Evolutionary conservation across 2,888 invertebrate genomes (phyloP), one percentile per base, ranked within the genome.

Genomic region (Parnassius smintheus): DNA sequence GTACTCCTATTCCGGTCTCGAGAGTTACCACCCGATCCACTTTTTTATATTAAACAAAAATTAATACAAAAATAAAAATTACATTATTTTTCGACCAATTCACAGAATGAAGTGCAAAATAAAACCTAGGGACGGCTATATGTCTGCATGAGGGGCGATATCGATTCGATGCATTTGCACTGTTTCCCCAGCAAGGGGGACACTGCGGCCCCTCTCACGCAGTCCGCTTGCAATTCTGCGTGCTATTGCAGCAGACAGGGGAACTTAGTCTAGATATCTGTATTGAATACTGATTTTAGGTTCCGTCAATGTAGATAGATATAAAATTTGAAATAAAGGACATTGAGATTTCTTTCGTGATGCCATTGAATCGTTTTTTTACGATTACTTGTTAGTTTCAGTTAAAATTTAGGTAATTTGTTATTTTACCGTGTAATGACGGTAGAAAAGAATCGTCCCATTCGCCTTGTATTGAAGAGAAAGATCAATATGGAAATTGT

Each of bases 151-250:
- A 60, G 53, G 53, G 53, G 46, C 13, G 59, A 56, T 61, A 61
- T 61, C 61, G 61, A 61, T 61, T 61, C 11, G 45, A 22, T 51
- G 61, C 56, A 46, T 56, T 51, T 61, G 61, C 61, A 56, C 50
- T 45, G 13, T 54, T 45, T 18, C 61, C 56, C 61, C 51, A 56
- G 12, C 35, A 13, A 12, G 44, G 50, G 55, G 61, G 61, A 51
- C 50, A 25, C 42, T 25, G 44, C 44, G 11, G 25, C 22, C 42
- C 50, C 55, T 50, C 56, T 61, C 25, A 11, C n/a, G 58, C 10
- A 49, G 41, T 49, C 46, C 50, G 12, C n/a, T 41, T 44, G 54
- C 49, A 49, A 12, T 42, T 22, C 18, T 49, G 48, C 42, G 49
- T 22, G 49, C 12, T 22, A 12, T 46, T 11, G 13, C n/a, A 42